phyloP scores from a whole-genome alignment of 2,113 vertebrate species.

The Pithys albifrons region DNA sequence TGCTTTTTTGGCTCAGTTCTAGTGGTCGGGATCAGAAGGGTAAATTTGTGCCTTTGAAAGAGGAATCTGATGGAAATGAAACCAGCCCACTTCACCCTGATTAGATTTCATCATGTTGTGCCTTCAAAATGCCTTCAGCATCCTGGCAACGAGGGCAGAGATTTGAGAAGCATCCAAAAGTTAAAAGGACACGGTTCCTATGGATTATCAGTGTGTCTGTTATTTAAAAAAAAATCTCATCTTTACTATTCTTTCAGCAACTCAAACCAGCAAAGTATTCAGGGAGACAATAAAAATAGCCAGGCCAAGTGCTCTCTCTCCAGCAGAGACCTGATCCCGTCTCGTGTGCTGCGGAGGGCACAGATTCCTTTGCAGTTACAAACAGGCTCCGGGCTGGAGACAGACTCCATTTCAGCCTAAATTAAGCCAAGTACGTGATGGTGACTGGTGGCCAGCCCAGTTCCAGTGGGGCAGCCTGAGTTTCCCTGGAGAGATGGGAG shows the following conservation, averaged over 20 bases:
- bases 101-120: slow-evolving; percentile 33
- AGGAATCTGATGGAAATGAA: slow-evolving; percentile 35
- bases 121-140: slow-evolving; percentile 26
- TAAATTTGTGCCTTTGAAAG: slow-evolving; percentile 30
- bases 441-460: not conserved
- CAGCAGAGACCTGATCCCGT: not conserved
- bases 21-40: not conserved
- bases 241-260: slow-evolving; percentile 18
- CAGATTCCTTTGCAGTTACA: slow-evolving; percentile 57
- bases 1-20: not conserved
- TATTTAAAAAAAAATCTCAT: not conserved
- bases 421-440: slow-evolving; percentile 44
- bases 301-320: slow-evolving; percentile 40
- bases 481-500: not conserved
- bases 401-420: slow-evolving; percentile 54
- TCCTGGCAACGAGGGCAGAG: slow-evolving; percentile 1
- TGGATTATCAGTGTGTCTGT: not conserved
- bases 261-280: not conserved
- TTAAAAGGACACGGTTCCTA: not conserved
- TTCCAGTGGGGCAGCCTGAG: not conserved
- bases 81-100: slow-evolving; percentile 14
- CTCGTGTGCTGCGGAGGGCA: not conserved
- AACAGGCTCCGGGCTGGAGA: slow-evolving; percentile 9
- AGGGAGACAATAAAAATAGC: slow-evolving; percentile 54
- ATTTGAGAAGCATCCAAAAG: not conserved